Conservation (phyloP, 2,797 vertebrate genomes). For the Danio choprae region DNA sequence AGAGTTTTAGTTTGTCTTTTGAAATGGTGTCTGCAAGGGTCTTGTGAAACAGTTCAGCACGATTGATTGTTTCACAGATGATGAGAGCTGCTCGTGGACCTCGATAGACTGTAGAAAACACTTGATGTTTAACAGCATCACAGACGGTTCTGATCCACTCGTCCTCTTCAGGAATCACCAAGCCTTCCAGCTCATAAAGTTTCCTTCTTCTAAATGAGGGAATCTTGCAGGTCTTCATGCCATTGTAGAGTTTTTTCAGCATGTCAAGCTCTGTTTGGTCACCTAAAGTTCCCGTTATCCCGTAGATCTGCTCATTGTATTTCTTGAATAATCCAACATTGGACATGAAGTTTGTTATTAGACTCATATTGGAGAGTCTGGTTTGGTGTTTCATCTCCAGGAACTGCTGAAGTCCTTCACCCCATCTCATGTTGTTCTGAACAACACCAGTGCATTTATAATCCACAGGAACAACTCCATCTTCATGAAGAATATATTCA, state of each 20-base stretch:
- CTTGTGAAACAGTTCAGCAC: constrained; percentile 49
- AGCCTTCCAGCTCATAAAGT: constrained; percentile 70
- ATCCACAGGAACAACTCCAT: constrained; percentile 65
- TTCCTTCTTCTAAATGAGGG: constrained; percentile 71
- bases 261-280: constrained; percentile 64
- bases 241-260: constrained; percentile 66
- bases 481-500: constrained; percentile 50
- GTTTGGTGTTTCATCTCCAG: constrained; percentile 73
- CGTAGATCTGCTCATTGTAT: constrained; percentile 70
- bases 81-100: constrained; percentile 65
- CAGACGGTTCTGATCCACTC: constrained; percentile 68
- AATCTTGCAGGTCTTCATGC: constrained; percentile 67
- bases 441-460: constrained; percentile 71
- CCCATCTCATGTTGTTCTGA: constrained; percentile 66
- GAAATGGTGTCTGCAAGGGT: constrained; percentile 11
- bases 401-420: constrained; percentile 75
- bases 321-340: constrained; percentile 67
- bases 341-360: constrained; percentile 77
- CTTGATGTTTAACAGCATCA: constrained; percentile 52
- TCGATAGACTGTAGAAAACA: constrained; percentile 30
- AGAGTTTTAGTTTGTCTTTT: constrained; percentile 47
- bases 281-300: constrained; percentile 75
- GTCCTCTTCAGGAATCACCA: constrained; percentile 37
- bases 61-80: constrained; percentile 74
- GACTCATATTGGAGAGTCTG: constrained; percentile 68